Evolutionary conservation across 2,888 invertebrate genomes (phyloP).

Genomic region (Phaonia tiefii): DNA sequence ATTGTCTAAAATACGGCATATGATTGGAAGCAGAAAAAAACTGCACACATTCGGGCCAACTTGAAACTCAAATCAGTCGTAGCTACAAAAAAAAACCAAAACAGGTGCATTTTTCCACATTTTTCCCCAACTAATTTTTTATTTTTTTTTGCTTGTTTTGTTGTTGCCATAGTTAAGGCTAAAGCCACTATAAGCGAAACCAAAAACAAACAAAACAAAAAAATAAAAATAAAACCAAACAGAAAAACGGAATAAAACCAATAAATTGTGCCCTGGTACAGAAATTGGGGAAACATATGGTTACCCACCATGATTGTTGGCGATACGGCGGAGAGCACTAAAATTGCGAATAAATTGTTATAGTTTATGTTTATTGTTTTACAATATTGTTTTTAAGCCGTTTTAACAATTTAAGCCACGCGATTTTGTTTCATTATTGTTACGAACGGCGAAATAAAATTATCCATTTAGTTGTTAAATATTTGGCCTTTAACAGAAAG

Average conservation of each 20-base stretch:
- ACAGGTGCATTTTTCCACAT: slow-evolving; percentile 49
- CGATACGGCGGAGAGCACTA: not conserved
- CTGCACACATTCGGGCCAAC: not conserved
- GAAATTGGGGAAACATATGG: slow-evolving; percentile 53
- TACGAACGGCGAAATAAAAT: too few relatives aligned
- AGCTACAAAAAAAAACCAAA: not conserved
- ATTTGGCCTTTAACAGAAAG: too few relatives aligned
- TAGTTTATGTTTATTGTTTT: slow-evolving; percentile 43
- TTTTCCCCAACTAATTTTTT: not conserved
- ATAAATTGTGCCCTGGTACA: slow-evolving; percentile 57
- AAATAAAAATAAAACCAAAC: too few relatives aligned
- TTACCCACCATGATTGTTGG: slow-evolving; percentile 37
- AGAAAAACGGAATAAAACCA: slow-evolving; percentile 35
- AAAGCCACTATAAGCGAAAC: slow-evolving; percentile 30
- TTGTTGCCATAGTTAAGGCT: slow-evolving; percentile 23
- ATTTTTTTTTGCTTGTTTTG: slow-evolving; percentile 3
- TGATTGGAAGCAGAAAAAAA: slow-evolving; percentile 44
- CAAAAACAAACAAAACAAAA: too few relatives aligned
- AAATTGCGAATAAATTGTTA: slow-evolving; percentile 48
- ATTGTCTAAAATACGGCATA: slow-evolving; percentile 58
- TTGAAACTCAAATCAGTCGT: not conserved
- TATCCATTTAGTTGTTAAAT: too few relatives aligned
- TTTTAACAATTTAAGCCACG: slow-evolving; percentile 35
- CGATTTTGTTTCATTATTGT: slow-evolving; percentile 9
- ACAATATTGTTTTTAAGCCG: not conserved